Evolutionary conservation across 1,140 invertebrate genomes (phyloP), one percentile per base, ranked within the genome.

Genomic region (Ceratosolen solmsi): DNA sequence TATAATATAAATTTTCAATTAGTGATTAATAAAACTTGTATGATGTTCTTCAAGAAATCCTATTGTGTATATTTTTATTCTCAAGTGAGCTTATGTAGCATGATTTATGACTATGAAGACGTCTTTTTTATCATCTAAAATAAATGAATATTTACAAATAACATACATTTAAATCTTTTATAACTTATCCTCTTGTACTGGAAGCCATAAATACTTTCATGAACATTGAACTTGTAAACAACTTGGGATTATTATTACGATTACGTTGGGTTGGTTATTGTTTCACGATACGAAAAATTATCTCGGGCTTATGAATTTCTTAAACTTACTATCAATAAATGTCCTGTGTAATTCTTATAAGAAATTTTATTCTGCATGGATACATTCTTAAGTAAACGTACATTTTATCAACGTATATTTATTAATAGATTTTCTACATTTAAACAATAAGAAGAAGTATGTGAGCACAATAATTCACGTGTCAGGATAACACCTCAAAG

Each of bases 101-200:
- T 60, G 25, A 68, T 9, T 63, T 25, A 20, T 77, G 49, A 51
- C 17, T n/a, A 25, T n/a, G n/a, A n/a, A 58, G 25, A 22, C 25
- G 73, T 60, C 46, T 86, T 82, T 88, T 88, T 88, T 89, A 85
- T 89, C 86, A 87, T 87, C 72, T 20, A 87, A 82, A 89, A 89
- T 89, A 91, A 90, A 89, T 84, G 85, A 88, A 87, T n/a, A 17
- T 30, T 72, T 72, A n/a, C 3, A 1, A n/a, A n/a, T n/a, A n/a
- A n/a, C n/a, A n/a, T n/a, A n/a, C n/a, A n/a, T n/a, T n/a, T n/a
- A n/a, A n/a, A n/a, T n/a, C n/a, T n/a, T n/a, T n/a, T n/a, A n/a
- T n/a, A n/a, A n/a, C n/a, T n/a, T n/a, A n/a, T n/a, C n/a, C n/a
- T 63, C 33, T 1, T 2, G 15, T 33, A 3, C 4, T 11, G 33